These are phyloP conservation scores for Zophobas morio DNA, from an alignment of 1,140 invertebrate species.

Conservation along the genomic window DNA sequence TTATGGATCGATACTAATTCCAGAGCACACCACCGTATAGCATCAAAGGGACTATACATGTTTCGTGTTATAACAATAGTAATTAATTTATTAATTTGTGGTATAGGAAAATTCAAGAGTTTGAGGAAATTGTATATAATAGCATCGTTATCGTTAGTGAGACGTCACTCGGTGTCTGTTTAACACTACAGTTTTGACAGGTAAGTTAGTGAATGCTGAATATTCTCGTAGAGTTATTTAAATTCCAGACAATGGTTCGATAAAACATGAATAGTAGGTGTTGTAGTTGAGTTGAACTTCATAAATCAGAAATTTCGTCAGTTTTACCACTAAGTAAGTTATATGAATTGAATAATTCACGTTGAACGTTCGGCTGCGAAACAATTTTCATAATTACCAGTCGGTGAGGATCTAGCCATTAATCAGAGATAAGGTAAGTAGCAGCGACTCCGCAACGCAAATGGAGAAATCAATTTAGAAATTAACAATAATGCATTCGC, in stretches of 20 bases:
- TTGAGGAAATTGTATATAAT: background rate
- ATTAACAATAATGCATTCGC: background rate
- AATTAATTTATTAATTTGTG: slow-evolving; percentile 39
- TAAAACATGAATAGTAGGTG: background rate
- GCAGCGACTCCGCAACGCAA: background rate
- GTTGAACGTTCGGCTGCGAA: slow-evolving; percentile 1
- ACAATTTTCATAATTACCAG: slow-evolving; percentile 30
- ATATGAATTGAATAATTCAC: slow-evolving; percentile 33
- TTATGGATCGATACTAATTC: slow-evolving; percentile 27
- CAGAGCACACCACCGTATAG: background rate
- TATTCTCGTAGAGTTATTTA: background rate
- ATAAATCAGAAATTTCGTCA: slow-evolving; percentile 28
- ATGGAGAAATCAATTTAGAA: slow-evolving; percentile 1
- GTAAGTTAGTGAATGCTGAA: background rate
- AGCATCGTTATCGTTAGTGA: background rate
- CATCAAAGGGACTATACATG: slow-evolving; percentile 23
- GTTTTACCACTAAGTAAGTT: slow-evolving; percentile 24
- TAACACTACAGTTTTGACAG: background rate
- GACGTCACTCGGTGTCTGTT: background rate
- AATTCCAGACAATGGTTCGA: background rate
- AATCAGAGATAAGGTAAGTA: slow-evolving; percentile 9
- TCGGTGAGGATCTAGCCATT: slow-evolving; percentile 8
- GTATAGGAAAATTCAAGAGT: background rate
- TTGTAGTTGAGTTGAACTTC: slow-evolving; percentile 1
- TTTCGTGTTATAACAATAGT: slow-evolving; percentile 15